phyloP scores from a whole-genome alignment of 2,797 vertebrate species.

The Pampus argenteus region DNA sequence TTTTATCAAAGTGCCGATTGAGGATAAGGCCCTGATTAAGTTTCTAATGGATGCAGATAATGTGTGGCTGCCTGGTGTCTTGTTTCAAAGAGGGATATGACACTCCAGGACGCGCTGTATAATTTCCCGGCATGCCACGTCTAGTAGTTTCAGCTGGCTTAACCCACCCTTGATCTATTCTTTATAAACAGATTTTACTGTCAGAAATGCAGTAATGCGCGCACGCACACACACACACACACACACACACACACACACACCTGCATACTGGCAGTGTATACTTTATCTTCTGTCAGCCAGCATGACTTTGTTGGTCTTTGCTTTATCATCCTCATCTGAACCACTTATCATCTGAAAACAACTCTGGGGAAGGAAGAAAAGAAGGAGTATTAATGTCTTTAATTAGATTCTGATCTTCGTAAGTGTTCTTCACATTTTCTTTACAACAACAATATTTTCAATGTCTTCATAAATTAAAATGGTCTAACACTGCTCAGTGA shows the following conservation, averaged over 20 bases:
- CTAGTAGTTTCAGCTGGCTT: slow-evolving; percentile 31
- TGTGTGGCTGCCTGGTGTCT: slow-evolving; percentile 32
- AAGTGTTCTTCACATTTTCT: too few relatives aligned
- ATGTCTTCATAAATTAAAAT: slow-evolving; percentile 5
- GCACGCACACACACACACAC: not conserved
- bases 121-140: slow-evolving; percentile 22
- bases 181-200: slow-evolving; percentile 35
- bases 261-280: slow-evolving; percentile 20
- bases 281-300: slow-evolving; percentile 32
- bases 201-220: not conserved
- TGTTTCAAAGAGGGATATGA: slow-evolving; percentile 36
- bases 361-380: not conserved
- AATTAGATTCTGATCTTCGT: not conserved
- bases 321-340: slow-evolving; percentile 39
- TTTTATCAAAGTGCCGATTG: slow-evolving; percentile 43
- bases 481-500: not conserved
- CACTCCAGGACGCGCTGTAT: slow-evolving; percentile 10
- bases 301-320: slow-evolving; percentile 12
- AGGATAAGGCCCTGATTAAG: slow-evolving; percentile 48
- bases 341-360: slow-evolving; percentile 35
- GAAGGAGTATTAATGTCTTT: too few relatives aligned
- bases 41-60: slow-evolving; percentile 51
- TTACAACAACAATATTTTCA: not conserved
- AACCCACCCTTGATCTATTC: slow-evolving; percentile 16
- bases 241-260: not conserved